A percentile compares a stretch with the other conserved stretches of the same genome.
phyloP scores from a whole-genome alignment of 2,888 invertebrate species.

The Acronicta alni region DNA sequence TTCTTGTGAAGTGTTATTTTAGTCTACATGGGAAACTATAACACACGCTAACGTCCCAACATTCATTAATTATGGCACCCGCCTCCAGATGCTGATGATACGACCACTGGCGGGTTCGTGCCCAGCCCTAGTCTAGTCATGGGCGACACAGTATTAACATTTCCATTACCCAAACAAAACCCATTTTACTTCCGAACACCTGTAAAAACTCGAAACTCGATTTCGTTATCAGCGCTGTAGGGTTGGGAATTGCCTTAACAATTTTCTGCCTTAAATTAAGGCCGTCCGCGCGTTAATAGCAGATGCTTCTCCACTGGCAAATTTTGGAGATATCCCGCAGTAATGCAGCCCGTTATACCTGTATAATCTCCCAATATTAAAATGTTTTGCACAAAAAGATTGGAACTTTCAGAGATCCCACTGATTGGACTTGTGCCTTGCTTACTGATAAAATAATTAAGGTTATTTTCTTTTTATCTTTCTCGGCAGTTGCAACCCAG shows the following conservation, averaged over 20 bases:
- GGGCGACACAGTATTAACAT: constrained; percentile 43
- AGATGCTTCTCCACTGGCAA: constrained; percentile 58
- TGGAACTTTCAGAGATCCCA: constrained; percentile 26
- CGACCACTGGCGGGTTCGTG: constrained; percentile 27
- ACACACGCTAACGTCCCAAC: constrained; percentile 9
- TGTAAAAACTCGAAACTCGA: constrained; percentile 60
- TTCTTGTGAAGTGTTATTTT: constrained; percentile 10
- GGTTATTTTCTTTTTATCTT: constrained; percentile 1
- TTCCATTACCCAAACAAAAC: constrained; percentile 47
- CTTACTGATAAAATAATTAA: constrained; percentile 20
- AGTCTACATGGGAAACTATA: constrained; percentile 15
- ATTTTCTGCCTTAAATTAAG: constrained; percentile 62
- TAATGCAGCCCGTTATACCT: constrained; percentile 45
- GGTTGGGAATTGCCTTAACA: constrained; percentile 55
- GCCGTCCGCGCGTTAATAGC: constrained; percentile 54
- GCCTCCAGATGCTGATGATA: constrained; percentile 9
- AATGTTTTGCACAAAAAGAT: constrained; percentile 43
- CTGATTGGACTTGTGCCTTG: constrained; percentile 22
- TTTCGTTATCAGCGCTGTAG: constrained; percentile 57
- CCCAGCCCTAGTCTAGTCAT: constrained; percentile 15
- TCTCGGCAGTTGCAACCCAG: neutral
- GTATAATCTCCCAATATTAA: constrained; percentile 48
- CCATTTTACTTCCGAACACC: constrained; percentile 55
- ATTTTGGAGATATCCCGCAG: constrained; percentile 52
- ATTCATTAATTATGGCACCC: constrained; percentile 45